Base-by-base conservation (phyloP, 1,140 invertebrate genomes). In the Polyergus mexicanus region DNA sequence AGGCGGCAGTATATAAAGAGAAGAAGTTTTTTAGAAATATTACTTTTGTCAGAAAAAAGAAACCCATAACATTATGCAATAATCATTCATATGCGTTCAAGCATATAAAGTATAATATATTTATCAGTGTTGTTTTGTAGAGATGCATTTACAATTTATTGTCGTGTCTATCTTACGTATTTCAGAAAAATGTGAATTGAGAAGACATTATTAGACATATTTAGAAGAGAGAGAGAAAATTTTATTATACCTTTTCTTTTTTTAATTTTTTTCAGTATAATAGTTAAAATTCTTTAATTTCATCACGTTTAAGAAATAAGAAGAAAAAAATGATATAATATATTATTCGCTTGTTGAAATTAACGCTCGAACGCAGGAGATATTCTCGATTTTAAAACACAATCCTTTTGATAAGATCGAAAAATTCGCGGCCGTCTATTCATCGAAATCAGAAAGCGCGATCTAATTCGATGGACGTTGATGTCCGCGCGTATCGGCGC, bases 401-500 rank as follows among this genome's bases (percentile, higher is more conserved):
- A 25, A 72, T 35, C 35, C 35, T 13, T 13, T 54, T 35, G n/a
- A 13, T 56, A 19, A 81, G 22, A 78, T 35, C 10, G 16, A 44
- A 60, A 72, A 81, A 41, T 2, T 47, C 1, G 28, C 7, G 10
- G 16, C 19, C 16, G 38, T 1, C 7, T 6, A 16, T 44, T n/a
- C 22, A 19, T 28, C 60, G 11, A 72, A 72, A 81, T 81, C 35
- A 16, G 25, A 32, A 41, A 72, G 13, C 38, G 38, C 32, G 35
- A 16, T 69, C 13, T 8, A 10, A 25, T 3, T 44, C 38, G 35
- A 66, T 47, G 13, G 22, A 28, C 60, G 74, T 85, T 19, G 44
- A 51, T 51, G 11, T 41, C 56, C 8, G 8, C 47, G 66, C 54
- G 63, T 89, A 90, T 90, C 86, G 88, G 71, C 35, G 56, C 32